phyloP scores from a whole-genome alignment of 2,888 invertebrate genomes.

The Ophraella communa region DNA sequence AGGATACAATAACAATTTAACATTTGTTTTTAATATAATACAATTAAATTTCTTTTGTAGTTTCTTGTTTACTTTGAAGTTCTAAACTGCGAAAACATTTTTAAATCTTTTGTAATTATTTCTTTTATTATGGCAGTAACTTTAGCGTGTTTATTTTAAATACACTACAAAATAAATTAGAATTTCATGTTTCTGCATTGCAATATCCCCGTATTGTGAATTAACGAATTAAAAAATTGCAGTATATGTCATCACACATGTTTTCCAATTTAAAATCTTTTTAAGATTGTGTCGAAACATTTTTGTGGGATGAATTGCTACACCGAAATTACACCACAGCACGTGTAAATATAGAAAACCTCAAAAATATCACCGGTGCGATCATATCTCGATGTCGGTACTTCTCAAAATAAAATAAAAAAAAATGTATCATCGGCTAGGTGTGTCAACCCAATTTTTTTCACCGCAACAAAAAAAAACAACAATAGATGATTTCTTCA shows the following conservation, averaged over 20 bases:
- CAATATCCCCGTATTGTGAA: too few relatives aligned
- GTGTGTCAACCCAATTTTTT: slow-evolving; percentile 26
- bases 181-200: too few relatives aligned
- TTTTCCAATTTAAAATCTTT: slow-evolving; percentile 3
- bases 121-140: too few relatives aligned
- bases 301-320: slow-evolving; percentile 23
- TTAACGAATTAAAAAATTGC: too few relatives aligned
- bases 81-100: too few relatives aligned
- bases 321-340: slow-evolving; percentile 10
- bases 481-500: slow-evolving; percentile 24
- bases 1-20: too few relatives aligned
- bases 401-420: slow-evolving; percentile 1
- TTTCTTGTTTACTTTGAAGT: too few relatives aligned
- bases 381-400: slow-evolving; percentile 3
- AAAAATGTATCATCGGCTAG: slow-evolving; percentile 13
- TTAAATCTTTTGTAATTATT: too few relatives aligned
- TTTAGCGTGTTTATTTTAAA: too few relatives aligned
- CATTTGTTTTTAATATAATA: too few relatives aligned
- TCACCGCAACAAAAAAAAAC: slow-evolving; percentile 7
- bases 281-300: slow-evolving; percentile 12
- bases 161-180: too few relatives aligned
- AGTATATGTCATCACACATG: slow-evolving; percentile 5
- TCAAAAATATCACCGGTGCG: slow-evolving; percentile 9
- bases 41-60: too few relatives aligned
- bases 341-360: slow-evolving; percentile 24